Percentiles rank a stretch among this genome's conserved stretches.
Conservation (phyloP, 2,797 vertebrate genomes). For the Eutrigla gurnardus region DNA sequence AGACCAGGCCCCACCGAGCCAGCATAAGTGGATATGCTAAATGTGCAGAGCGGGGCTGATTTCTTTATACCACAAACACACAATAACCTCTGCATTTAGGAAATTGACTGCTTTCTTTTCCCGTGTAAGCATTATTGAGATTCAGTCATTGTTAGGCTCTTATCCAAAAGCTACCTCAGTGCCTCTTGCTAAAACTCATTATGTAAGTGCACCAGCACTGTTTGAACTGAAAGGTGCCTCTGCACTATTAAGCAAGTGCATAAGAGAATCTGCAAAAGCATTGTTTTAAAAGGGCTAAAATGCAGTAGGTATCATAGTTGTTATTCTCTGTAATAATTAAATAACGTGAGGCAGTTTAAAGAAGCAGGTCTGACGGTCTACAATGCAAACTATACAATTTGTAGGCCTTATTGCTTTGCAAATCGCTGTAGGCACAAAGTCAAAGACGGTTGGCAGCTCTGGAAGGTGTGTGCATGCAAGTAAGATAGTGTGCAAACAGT, state of each 20-base stretch:
- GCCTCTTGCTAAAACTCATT: slow-evolving; percentile 20
- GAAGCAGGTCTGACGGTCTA: not conserved
- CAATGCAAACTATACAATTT: not conserved
- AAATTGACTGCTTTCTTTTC: slow-evolving; percentile 5
- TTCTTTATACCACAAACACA: slow-evolving; percentile 7
- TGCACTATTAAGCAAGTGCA: not conserved
- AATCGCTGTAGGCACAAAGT: not conserved
- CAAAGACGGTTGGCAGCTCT: not conserved
- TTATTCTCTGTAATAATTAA: not conserved
- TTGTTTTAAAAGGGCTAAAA: not conserved
- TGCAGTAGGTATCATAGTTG: not conserved
- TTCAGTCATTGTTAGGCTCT: slow-evolving; percentile 26
- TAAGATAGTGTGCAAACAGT: slow-evolving; percentile 13
- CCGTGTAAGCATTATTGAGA: slow-evolving; percentile 13
- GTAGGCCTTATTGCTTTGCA: not conserved
- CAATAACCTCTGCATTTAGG: slow-evolving; percentile 10
- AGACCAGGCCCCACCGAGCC: slow-evolving; percentile 18
- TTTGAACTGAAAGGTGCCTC: slow-evolving; percentile 6
- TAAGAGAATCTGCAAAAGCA: not conserved
- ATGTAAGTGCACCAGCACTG: slow-evolving; percentile 16
- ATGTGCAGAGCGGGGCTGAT: slow-evolving; percentile 14
- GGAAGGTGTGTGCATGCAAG: slow-evolving; percentile 3
- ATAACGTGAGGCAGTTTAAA: not conserved
- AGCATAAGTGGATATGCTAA: slow-evolving; percentile 4
- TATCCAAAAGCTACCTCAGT: slow-evolving; percentile 25